phyloP scores from a whole-genome alignment of 2,888 invertebrate genomes.

The Polymixis flavicincta region DNA sequence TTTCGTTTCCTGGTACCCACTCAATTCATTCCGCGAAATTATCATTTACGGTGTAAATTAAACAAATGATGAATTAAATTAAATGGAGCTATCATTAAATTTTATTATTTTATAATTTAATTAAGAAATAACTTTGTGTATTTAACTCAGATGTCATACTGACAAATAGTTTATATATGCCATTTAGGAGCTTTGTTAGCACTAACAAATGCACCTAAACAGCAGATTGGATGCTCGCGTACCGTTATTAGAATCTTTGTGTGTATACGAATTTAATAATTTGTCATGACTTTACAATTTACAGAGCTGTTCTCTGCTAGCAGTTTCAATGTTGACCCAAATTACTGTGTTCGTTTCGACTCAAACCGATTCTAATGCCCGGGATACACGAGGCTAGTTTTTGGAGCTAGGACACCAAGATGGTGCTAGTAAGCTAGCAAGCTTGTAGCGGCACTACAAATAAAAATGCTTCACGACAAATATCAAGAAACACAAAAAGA shows the following conservation, averaged over 20 bases:
- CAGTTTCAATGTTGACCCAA: conserved; percentile 50
- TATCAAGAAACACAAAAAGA: too few relatives aligned
- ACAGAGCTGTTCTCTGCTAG: conserved; percentile 32
- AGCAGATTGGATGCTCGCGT: conserved; percentile 31
- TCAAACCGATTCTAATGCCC: conserved; percentile 20
- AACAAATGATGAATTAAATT: conserved; percentile 2
- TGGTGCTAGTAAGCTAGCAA: background rate
- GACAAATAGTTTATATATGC: conserved; percentile 19
- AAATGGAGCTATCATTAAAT: background rate
- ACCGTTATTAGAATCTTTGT: conserved; percentile 53
- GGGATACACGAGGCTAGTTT: background rate
- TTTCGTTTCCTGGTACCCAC: background rate
- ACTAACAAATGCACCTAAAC: conserved; percentile 39
- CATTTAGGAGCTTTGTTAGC: conserved; percentile 31
- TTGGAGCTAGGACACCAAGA: background rate
- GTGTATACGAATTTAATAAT: conserved; percentile 57
- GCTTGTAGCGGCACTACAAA: too few relatives aligned
- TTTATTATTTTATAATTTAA: background rate
- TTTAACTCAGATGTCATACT: background rate
- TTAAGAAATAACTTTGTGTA: conserved; percentile 3
- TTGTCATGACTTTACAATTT: conserved; percentile 52
- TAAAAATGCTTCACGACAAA: too few relatives aligned
- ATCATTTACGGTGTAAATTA: conserved; percentile 5
- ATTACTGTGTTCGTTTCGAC: conserved; percentile 48
- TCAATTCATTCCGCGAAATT: conserved; percentile 2